Conservation (phyloP, 2,797 vertebrate species). For the Poecilia velifera region DNA sequence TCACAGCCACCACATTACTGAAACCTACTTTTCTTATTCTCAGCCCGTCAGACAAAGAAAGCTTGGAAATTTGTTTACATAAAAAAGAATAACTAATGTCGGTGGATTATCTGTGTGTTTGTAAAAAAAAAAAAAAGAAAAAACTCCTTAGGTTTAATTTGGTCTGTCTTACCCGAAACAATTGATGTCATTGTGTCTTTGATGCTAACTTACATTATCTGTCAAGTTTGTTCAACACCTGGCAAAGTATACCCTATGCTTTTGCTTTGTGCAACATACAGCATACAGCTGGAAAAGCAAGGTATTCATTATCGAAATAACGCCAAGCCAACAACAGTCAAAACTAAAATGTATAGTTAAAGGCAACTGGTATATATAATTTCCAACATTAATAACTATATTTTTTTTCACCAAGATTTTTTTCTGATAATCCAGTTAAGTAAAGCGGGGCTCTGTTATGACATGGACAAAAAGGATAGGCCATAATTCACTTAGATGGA, state of each 20-base stretch:
- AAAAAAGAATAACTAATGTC: background rate
- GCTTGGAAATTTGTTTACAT: background rate
- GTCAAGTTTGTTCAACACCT: background rate
- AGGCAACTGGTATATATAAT: background rate
- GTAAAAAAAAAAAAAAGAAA: no score
- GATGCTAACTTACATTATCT: background rate
- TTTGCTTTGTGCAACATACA: background rate
- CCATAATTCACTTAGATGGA: no score
- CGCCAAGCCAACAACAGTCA: background rate
- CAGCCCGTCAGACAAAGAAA: conserved; percentile 9
- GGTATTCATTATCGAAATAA: background rate
- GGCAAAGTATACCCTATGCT: background rate
- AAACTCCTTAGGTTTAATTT: background rate
- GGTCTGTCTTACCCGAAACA: background rate
- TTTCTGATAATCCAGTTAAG: background rate
- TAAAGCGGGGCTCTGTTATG: background rate
- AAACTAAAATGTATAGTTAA: background rate
- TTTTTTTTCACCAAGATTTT: background rate
- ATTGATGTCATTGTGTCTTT: background rate
- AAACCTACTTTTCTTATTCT: conserved; percentile 17
- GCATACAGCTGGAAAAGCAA: background rate
- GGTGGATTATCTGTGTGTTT: background rate
- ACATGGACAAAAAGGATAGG: no score
- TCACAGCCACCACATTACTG: conserved; percentile 54
- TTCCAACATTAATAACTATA: background rate